Conservation (phyloP, 2,113 vertebrate genomes). For the Noctilio leporinus region DNA sequence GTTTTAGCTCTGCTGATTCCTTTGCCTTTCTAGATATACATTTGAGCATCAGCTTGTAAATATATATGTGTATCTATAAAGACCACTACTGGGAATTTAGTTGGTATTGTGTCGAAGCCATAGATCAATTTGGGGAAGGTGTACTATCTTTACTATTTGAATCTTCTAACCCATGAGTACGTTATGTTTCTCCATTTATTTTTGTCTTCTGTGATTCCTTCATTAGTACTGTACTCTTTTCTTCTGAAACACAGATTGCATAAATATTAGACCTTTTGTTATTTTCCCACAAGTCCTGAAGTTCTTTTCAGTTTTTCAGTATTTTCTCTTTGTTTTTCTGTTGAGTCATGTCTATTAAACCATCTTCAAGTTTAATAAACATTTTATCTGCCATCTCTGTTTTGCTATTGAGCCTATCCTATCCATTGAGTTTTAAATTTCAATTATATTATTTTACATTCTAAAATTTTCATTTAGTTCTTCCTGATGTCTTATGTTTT, state of each 20-base stretch:
- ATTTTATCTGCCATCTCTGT: background rate
- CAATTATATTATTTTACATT: background rate
- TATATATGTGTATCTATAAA: background rate
- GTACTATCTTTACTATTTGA: background rate
- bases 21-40: background rate
- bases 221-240: background rate
- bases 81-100: background rate
- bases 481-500: background rate
- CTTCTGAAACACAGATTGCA: background rate
- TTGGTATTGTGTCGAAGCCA: background rate
- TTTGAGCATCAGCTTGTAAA: background rate
- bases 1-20: background rate
- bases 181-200: background rate
- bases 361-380: background rate
- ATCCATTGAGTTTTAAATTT: background rate
- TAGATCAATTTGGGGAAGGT: background rate
- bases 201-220: background rate
- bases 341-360: background rate
- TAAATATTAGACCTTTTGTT: background rate
- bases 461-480: background rate
- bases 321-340: background rate
- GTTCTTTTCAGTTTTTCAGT: background rate
- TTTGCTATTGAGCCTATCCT: background rate
- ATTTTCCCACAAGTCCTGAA: background rate
- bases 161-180: background rate